A percentile compares a stretch with the other conserved stretches of the same genome.
Conservation (phyloP, 2,113 vertebrate species). For the Odobenus rosmarus region DNA sequence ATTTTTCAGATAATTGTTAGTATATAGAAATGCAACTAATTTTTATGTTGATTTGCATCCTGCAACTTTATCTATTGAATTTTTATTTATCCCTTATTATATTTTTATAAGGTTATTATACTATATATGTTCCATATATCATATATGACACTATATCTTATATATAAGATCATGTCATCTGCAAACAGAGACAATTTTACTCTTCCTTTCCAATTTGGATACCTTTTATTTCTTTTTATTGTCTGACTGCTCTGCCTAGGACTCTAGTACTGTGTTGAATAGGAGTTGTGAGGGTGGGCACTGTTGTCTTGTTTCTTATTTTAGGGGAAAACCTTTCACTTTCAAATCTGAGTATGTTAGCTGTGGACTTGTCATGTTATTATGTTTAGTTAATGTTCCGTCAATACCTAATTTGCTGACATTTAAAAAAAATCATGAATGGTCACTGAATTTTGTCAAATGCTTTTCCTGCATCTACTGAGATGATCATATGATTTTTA, state of each 20-base stretch:
- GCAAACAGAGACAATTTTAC: background rate
- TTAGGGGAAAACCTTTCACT: background rate
- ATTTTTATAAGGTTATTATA: background rate
- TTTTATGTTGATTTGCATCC: background rate
- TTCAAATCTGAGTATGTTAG: background rate
- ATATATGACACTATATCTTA: background rate
- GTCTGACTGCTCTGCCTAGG: background rate
- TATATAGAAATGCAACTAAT: background rate
- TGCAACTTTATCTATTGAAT: background rate
- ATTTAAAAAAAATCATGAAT: background rate
- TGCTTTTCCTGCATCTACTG: background rate
- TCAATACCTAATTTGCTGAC: background rate
- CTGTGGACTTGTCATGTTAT: background rate
- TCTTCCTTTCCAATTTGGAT: background rate
- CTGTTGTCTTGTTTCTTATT: background rate
- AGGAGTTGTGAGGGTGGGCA: background rate
- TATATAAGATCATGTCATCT: background rate
- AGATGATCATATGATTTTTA: background rate
- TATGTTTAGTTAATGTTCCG: background rate
- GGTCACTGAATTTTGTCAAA: background rate
- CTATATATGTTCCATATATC: background rate
- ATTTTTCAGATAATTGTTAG: background rate
- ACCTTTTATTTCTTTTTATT: background rate
- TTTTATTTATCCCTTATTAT: background rate
- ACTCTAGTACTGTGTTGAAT: background rate